Conservation (phyloP, 2,888 invertebrate genomes). For the Mythimna albipuncta region DNA sequence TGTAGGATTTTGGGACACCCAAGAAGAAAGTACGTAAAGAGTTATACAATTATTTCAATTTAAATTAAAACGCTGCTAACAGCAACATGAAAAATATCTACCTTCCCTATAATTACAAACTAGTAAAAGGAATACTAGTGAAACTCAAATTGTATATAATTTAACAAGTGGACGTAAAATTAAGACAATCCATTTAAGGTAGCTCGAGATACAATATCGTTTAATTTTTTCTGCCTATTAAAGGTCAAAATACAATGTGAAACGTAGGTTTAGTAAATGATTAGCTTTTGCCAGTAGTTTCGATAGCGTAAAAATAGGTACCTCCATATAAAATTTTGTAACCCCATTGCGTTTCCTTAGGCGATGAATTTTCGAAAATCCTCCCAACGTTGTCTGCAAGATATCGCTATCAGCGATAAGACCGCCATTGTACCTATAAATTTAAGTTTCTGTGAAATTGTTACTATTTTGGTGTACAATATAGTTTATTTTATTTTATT, state of each 20-base stretch:
- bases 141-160: conserved; percentile 49
- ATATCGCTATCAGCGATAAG: too few relatives aligned
- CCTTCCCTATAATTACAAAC: conserved; percentile 31
- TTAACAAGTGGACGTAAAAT: conserved; percentile 37
- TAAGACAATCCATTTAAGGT: conserved; percentile 55
- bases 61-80: conserved; percentile 19
- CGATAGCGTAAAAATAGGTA: too few relatives aligned
- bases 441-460: too few relatives aligned
- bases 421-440: too few relatives aligned
- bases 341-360: too few relatives aligned
- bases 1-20: conserved; percentile 3
- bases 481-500: too few relatives aligned
- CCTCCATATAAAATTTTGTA: too few relatives aligned
- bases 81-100: conserved; percentile 4
- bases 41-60: conserved; percentile 13
- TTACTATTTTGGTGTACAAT: too few relatives aligned
- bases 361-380: too few relatives aligned
- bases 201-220: conserved; percentile 44
- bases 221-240: conserved; percentile 57
- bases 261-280: too few relatives aligned
- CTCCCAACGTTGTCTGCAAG: too few relatives aligned
- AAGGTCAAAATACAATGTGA: conserved; percentile 22
- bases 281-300: too few relatives aligned
- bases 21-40: conserved; percentile 10
- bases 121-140: conserved; percentile 29